Evolutionary conservation across 2,888 invertebrate species (phyloP), one percentile per base, ranked within the genome.

Genomic region (Campoplex capitator): DNA sequence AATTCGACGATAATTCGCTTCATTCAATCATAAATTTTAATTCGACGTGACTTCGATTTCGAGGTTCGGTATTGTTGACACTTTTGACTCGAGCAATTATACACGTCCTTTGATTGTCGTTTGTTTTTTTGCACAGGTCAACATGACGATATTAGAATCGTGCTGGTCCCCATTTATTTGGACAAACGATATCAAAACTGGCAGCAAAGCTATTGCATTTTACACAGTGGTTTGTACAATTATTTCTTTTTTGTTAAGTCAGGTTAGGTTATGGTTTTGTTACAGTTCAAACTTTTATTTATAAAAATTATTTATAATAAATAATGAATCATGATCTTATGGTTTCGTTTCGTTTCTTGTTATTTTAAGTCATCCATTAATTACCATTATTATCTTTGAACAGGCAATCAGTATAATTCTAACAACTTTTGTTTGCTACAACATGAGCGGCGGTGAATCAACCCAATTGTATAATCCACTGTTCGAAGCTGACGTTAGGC

Each of bases 81-180:
- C 8, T 58, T 70, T 28, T 38, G 28, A 32, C 3, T 62, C 13
- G 3, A 32, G 28, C 32, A 62, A 62, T 62, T 1, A 16, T 32
- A 16, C 32, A 16, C 16, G 32, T 32, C 28, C 16, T 79, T 9
- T 68, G 13, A 28, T 62, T 28, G 67, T 13, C 23, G 28, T 70
- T n/a, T 32, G 45, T 32, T 45, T 42, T 23, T 35, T 54, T 16
- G 13, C 13, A 32, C 76, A 82, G 77, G n/a, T 45, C 79, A 96
- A 94, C 92, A 98, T 98, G 97, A 96, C 96, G 32, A 93, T 97
- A 18, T 92, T 98, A 80, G 95, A 96, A 91, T 97, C 98, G 0
- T 98, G 97, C 93, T 98, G 98, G 98, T 97, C 98, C 8, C 98
- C 98, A 84, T 97, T 97, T 91, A 97, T 98, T 91, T 98, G 98